Evolutionary conservation across 2,113 vertebrate species (phyloP).

Genomic region (Epinephelus lanceolatus): DNA sequence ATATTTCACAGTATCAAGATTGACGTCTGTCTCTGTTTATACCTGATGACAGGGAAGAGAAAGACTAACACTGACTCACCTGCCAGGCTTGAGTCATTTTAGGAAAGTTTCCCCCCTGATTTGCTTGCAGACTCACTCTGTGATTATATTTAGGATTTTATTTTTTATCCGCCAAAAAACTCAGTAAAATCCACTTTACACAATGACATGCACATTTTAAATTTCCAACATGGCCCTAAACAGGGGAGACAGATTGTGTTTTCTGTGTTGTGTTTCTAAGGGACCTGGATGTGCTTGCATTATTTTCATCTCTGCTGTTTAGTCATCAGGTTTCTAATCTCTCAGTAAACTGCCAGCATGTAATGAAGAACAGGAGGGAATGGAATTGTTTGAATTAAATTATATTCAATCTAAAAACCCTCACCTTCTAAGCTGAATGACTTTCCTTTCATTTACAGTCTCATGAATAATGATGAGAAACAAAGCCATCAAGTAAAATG

Average conservation of each 20-base stretch:
- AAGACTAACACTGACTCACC: not conserved
- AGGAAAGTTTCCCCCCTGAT: not conserved
- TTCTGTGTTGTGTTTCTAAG: conserved; percentile 4
- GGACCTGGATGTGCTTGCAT: not conserved
- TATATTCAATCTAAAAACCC: conserved; percentile 38
- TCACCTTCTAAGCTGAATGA: conserved; percentile 31
- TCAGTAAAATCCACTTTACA: conserved; percentile 28
- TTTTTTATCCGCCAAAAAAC: conserved; percentile 4
- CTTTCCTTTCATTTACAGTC: conserved; percentile 45
- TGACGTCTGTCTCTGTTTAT: not conserved
- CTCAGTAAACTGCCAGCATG: conserved; percentile 43
- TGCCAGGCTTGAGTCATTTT: not conserved
- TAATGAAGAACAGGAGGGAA: conserved; percentile 43
- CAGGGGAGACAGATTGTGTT: conserved; percentile 18
- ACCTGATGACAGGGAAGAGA: not conserved
- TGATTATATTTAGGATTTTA: conserved; percentile 6
- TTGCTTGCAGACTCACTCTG: conserved; percentile 5
- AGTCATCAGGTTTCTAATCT: conserved; percentile 44
- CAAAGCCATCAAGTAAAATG: conserved; percentile 23
- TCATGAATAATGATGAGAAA: conserved; percentile 61
- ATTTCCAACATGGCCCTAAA: not conserved
- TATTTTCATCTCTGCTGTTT: conserved; percentile 32
- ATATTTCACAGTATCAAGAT: not conserved
- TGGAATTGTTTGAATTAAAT: conserved; percentile 42
- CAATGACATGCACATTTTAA: conserved; percentile 14